Conservation (phyloP, 2,113 vertebrate genomes). For the Poeciliopsis occidentalis region DNA sequence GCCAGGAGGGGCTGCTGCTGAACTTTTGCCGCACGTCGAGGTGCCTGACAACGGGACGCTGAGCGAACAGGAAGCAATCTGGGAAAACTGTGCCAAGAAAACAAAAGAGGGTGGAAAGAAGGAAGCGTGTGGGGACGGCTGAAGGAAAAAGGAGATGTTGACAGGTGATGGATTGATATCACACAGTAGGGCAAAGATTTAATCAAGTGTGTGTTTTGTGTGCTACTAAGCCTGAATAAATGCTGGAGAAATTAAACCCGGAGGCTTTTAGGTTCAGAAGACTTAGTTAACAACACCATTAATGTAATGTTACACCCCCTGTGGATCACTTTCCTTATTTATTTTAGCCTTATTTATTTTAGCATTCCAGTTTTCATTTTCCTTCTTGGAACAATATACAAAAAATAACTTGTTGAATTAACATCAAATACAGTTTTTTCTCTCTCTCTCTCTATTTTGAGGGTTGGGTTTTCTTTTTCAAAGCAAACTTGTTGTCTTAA, state of each 20-base stretch:
- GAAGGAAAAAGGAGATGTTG: slow-evolving; percentile 1
- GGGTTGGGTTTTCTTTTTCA: no score
- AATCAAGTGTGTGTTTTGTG: slow-evolving; percentile 16
- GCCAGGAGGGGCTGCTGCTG: slow-evolving; percentile 6
- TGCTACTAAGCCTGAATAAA: slow-evolving; percentile 22
- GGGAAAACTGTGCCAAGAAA: slow-evolving; percentile 16
- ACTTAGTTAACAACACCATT: slow-evolving; percentile 37
- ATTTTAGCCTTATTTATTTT: not conserved
- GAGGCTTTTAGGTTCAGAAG: slow-evolving; percentile 30
- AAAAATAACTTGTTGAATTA: not conserved
- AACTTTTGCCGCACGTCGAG: slow-evolving; percentile 3
- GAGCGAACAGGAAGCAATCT: slow-evolving; percentile 17
- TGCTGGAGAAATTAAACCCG: slow-evolving; percentile 18
- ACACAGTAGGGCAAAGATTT: slow-evolving; percentile 17
- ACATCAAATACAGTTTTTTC: not conserved
- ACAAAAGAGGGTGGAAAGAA: not conserved
- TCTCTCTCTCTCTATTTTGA: no score
- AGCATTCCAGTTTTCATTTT: not conserved
- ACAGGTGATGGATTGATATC: slow-evolving; percentile 34
- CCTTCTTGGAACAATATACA: slow-evolving; percentile 9
- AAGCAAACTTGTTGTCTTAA: no score
- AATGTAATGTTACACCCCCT: slow-evolving; percentile 42
- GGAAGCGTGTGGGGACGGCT: not conserved
- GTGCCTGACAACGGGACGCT: slow-evolving; percentile 10
- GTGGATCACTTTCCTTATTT: not conserved